phyloP scores from a whole-genome alignment of 2,797 vertebrate species.

The Cynopterus sphinx region DNA sequence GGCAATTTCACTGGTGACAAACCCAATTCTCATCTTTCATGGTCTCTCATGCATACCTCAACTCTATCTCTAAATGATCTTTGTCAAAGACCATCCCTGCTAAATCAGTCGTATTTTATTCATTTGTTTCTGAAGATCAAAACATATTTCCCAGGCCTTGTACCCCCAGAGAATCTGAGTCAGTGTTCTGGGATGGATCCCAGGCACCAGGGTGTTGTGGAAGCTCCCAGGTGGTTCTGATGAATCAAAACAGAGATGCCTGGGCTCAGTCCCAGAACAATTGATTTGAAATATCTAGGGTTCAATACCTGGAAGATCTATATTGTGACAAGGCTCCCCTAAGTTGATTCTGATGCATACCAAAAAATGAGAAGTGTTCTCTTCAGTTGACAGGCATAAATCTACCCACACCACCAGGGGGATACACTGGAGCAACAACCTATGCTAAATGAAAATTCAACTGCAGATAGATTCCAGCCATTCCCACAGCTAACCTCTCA shows the following conservation, averaged over 20 bases:
- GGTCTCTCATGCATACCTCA: neutral
- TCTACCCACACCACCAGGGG: neutral
- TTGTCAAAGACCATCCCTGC: neutral
- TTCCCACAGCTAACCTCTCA: conserved; percentile 16
- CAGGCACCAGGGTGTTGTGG: neutral
- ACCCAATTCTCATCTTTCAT: neutral
- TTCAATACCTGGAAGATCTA: neutral
- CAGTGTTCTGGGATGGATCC: neutral
- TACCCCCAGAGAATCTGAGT: neutral
- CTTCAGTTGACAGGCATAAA: neutral
- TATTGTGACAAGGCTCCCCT: conserved; percentile 18
- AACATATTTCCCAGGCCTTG: neutral
- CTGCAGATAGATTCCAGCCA: neutral
- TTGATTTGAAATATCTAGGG: neutral
- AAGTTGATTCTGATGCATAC: neutral
- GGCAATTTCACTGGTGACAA: neutral
- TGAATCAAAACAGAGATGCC: conserved; percentile 10
- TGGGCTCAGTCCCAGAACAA: conserved; percentile 24
- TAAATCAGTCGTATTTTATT: neutral
- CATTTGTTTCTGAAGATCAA: neutral
- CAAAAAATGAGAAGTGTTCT: neutral
- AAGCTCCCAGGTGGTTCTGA: neutral
- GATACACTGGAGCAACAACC: neutral
- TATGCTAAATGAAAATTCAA: conserved; percentile 31
- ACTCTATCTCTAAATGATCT: neutral